Percentiles rank a stretch among this genome's conserved stretches.
phyloP scores from a whole-genome alignment of 2,113 vertebrate genomes.

The Podilymbus podiceps region DNA sequence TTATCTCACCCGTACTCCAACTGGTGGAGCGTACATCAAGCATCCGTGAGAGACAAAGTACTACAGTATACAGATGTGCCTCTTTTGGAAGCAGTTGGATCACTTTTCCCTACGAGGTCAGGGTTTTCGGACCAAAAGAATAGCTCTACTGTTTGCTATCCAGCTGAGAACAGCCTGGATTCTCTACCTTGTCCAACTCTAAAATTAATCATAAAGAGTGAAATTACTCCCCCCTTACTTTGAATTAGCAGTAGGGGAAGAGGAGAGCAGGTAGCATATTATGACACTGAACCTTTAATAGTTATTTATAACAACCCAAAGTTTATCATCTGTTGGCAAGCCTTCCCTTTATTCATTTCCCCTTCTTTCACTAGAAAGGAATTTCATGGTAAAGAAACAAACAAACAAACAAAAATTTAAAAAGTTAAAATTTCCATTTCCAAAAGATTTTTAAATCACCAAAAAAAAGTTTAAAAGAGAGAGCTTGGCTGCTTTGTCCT shows the following conservation, averaged over 20 bases:
- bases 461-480: background rate
- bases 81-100: slow-evolving; percentile 55
- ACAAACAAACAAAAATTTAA: background rate
- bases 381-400: background rate
- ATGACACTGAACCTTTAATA: background rate
- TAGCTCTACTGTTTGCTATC: slow-evolving; percentile 52
- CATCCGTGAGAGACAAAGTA: slow-evolving; percentile 8
- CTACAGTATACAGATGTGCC: slow-evolving; percentile 52
- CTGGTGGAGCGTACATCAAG: background rate
- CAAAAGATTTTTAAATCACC: background rate
- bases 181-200: background rate
- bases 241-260: background rate
- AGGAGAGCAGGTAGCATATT: slow-evolving; percentile 3
- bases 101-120: slow-evolving; percentile 44
- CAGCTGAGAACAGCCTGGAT: slow-evolving; percentile 51
- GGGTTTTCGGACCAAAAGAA: slow-evolving; percentile 36
- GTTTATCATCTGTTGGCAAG: slow-evolving; percentile 1
- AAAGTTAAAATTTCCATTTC: background rate
- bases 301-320: background rate
- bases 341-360: slow-evolving; percentile 6
- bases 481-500: background rate
- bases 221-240: background rate
- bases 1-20: background rate
- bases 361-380: background rate
- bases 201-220: background rate